Evolutionary conservation across 2,888 invertebrate species (phyloP).

Genomic region (Cantharis rustica): DNA sequence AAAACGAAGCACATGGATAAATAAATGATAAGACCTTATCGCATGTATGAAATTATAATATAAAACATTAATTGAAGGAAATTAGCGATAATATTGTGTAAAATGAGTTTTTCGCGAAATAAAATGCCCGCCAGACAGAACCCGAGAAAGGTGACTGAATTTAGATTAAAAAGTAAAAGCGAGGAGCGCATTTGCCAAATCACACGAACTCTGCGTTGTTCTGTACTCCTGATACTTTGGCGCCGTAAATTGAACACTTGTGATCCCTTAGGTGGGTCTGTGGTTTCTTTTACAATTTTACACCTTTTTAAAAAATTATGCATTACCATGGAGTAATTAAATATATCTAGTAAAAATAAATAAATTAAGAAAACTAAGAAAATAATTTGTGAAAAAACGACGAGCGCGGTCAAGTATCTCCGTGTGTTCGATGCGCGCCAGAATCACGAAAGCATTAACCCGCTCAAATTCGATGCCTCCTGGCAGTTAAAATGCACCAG

Average conservation of each 20-base stretch:
- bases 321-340: neutral
- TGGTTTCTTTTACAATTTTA: neutral
- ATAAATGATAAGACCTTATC: neutral
- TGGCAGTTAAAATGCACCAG: neutral
- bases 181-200: neutral
- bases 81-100: neutral
- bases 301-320: neutral
- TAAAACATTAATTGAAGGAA: neutral
- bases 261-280: constrained; percentile 14
- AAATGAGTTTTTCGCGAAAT: neutral
- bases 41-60: neutral
- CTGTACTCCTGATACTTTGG: constrained; percentile 55
- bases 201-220: constrained; percentile 22
- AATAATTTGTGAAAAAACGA: neutral
- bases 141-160: neutral
- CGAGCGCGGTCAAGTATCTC: neutral
- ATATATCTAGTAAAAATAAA: neutral
- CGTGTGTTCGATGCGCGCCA: neutral
- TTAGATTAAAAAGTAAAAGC: neutral
- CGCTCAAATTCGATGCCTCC: neutral
- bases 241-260: constrained; percentile 47
- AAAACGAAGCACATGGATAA: neutral
- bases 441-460: neutral
- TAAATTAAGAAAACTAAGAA: neutral
- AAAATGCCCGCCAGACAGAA: neutral